Conservation (phyloP, 2,888 invertebrate species). For the Drosophila anomalipes region DNA sequence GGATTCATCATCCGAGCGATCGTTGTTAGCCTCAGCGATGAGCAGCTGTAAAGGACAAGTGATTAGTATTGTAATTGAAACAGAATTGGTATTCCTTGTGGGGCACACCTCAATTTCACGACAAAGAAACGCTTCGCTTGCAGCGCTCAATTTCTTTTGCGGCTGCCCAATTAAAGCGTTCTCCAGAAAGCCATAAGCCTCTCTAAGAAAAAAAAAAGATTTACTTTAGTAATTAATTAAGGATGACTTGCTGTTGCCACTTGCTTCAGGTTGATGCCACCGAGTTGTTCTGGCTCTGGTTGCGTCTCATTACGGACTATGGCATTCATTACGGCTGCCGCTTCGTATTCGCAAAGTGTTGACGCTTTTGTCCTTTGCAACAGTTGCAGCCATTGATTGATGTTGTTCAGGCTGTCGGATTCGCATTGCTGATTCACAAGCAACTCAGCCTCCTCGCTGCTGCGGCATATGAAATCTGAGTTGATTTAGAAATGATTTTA, state of each 20-base stretch:
- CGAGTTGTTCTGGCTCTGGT: conserved; percentile 48
- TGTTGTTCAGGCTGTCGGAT: conserved; percentile 72
- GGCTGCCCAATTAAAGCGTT: conserved; percentile 82
- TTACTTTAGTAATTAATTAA: neutral
- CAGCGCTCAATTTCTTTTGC: conserved; percentile 66
- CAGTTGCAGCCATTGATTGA: conserved; percentile 77
- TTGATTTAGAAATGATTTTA: neutral
- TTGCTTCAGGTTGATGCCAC: conserved; percentile 56
- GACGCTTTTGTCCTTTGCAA: conserved; percentile 58
- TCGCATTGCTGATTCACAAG: conserved; percentile 74
- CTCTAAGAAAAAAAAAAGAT: conserved; percentile 51
- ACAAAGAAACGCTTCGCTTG: conserved; percentile 70
- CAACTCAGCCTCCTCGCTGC: conserved; percentile 56
- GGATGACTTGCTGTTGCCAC: neutral
- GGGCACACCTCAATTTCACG: conserved; percentile 77
- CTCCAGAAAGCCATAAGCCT: conserved; percentile 79
- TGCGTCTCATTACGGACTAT: conserved; percentile 70
- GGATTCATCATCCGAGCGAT: conserved; percentile 59
- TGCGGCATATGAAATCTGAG: conserved; percentile 69
- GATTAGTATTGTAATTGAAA: neutral
- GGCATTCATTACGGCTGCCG: conserved; percentile 72
- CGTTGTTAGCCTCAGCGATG: conserved; percentile 77
- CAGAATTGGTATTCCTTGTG: too few species aligned
- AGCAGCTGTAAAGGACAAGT: conserved; percentile 55
- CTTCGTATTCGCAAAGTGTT: conserved; percentile 71